A percentile compares a stretch with the other conserved stretches of the same genome.
These are phyloP conservation scores for Trachelipus rathkii DNA, from an alignment of 1,140 invertebrate genomes.

Conservation along the genomic window DNA sequence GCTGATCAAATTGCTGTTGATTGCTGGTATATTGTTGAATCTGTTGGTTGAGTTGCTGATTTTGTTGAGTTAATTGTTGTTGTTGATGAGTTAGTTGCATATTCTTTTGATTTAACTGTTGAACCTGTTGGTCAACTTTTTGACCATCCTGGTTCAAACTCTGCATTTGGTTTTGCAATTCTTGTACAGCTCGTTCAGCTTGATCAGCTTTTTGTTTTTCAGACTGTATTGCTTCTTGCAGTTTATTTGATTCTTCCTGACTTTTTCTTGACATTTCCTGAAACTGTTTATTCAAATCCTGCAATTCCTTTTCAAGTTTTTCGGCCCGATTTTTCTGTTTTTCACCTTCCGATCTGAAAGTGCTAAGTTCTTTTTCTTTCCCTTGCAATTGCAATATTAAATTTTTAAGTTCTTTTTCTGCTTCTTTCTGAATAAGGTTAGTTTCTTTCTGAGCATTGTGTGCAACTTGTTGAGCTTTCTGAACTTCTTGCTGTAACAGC, in stretches of 20 bases:
- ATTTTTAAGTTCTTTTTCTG: constrained; percentile 48
- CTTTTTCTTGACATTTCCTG: constrained; percentile 53
- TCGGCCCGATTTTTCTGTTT: constrained; percentile 58
- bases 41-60: constrained; percentile 57
- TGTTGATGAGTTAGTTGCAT: constrained; percentile 53
- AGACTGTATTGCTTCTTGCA: constrained; percentile 36
- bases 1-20: constrained; percentile 54
- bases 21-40: constrained; percentile 58
- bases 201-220: constrained; percentile 44
- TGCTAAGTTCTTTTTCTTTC: constrained; percentile 72
- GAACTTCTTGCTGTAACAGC: constrained; percentile 61
- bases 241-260: constrained; percentile 42
- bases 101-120: constrained; percentile 55
- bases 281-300: constrained; percentile 70
- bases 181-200: constrained; percentile 50
- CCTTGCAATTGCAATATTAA: constrained; percentile 54
- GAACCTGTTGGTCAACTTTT: constrained; percentile 43
- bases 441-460: constrained; percentile 60
- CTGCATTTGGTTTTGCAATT: constrained; percentile 49
- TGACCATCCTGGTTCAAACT: constrained; percentile 47
- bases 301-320: constrained; percentile 62
- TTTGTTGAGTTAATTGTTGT: constrained; percentile 52
- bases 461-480: constrained; percentile 61
- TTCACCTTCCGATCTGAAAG: constrained; percentile 38
- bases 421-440: constrained; percentile 50